These are phyloP conservation scores for Synanthedon myopaeformis DNA, from an alignment of 2,888 invertebrate genomes.

Conservation along the genomic window DNA sequence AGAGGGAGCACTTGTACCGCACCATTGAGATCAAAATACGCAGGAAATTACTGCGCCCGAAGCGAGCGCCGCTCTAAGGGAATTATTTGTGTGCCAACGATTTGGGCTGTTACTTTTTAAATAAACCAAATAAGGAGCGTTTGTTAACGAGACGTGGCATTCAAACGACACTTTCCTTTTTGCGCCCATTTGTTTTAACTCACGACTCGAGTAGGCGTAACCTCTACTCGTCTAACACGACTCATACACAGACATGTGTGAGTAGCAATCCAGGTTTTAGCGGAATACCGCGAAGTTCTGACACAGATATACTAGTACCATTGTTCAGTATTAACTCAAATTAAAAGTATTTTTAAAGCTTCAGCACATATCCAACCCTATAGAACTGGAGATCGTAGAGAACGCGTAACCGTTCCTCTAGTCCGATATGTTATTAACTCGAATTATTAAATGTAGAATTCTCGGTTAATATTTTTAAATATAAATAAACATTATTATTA, in stretches of 20 bases:
- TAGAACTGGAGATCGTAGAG: too few relatives aligned
- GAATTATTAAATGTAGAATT: too few relatives aligned
- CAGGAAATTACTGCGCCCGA: slow-evolving; percentile 63
- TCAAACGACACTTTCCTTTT: slow-evolving; percentile 31
- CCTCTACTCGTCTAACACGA: slow-evolving; percentile 3
- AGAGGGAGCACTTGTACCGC: slow-evolving; percentile 66
- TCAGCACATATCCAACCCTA: too few relatives aligned
- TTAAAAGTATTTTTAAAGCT: too few relatives aligned
- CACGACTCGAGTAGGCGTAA: not conserved
- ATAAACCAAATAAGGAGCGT: slow-evolving; percentile 53
- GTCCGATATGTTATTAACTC: too few relatives aligned
- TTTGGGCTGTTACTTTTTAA: slow-evolving; percentile 61
- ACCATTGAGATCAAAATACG: slow-evolving; percentile 69
- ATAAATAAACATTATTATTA: too few relatives aligned
- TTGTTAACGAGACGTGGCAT: slow-evolving; percentile 46
- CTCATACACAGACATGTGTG: not conserved
- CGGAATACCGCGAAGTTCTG: too few relatives aligned
- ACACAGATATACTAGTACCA: too few relatives aligned
- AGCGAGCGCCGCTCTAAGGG: slow-evolving; percentile 37
- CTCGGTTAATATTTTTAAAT: too few relatives aligned
- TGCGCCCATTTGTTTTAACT: slow-evolving; percentile 3
- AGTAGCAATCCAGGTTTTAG: too few relatives aligned
- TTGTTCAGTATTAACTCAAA: too few relatives aligned
- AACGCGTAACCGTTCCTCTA: too few relatives aligned
- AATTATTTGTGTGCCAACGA: slow-evolving; percentile 62